Evolutionary conservation across 1,140 invertebrate genomes (phyloP), one percentile per base, ranked within the genome.

Genomic region (Zelostemma sp.): DNA sequence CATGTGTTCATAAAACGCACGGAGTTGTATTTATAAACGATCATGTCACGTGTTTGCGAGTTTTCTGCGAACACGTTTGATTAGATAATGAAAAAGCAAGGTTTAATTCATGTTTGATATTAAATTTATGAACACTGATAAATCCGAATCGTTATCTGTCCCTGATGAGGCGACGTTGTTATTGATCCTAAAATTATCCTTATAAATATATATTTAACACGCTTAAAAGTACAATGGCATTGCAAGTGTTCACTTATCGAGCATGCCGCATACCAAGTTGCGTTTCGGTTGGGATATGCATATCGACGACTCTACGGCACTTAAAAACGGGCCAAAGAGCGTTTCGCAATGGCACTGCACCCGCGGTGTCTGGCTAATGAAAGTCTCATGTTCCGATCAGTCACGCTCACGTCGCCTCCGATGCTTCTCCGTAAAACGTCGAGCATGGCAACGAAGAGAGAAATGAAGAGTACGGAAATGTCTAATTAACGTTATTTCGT

Each of bases 241-340:
- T 43, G 40, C 12, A 17, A 16, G 14, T 15, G 40, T 15, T 43
- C 18, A 43, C 12, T 43, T 43, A 3, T 15, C 5, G 6, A 43
- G 18, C 40, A 8, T 43, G 14, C 40, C 40, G 9, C 35, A 31
- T 31, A 31, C 35, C 2, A 38, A 38, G 35, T 38, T 38, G 9
- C 14, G 14, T 38, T 12, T 9, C 9, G 9, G 35, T 38, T 38
- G 35, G 43, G 11, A 45, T 19, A 50, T 60, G 50, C 35, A 25
- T 49, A 38, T 49, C 48, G 50, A 57, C 66, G 71, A 68, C 61
- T 71, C 41, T 53, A 49, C 61, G 65, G 45, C 48, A 62, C 67
- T 79, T 79, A 68, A 68, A 80, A 81, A 68, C 76, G 77, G 70
- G 56, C 57, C 54, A 62, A 75, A 68, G 64, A 58, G 51, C 50